phyloP scores from a whole-genome alignment of 2,888 invertebrate genomes.

The Melipona beecheii region DNA sequence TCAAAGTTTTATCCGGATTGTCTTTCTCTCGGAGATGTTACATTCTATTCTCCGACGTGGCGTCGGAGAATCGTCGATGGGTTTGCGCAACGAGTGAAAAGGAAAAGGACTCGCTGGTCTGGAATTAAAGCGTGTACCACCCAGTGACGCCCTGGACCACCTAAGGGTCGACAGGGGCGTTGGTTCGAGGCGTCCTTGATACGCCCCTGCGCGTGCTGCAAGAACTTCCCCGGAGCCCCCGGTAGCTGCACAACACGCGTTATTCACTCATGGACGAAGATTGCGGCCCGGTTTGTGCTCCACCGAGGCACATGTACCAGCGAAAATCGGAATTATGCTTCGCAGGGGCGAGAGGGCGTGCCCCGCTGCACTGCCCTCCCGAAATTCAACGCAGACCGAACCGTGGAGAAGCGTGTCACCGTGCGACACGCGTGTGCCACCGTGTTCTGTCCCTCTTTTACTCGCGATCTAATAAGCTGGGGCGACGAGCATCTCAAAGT shows the following conservation, averaged over 20 bases:
- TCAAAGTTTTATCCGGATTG: no score
- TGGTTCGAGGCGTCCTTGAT: constrained; percentile 77
- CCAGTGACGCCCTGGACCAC: constrained; percentile 83
- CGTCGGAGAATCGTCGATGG: not conserved
- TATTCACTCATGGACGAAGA: constrained; percentile 64
- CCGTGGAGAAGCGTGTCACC: constrained; percentile 20
- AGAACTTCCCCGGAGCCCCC: constrained; percentile 67
- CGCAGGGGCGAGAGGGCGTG: constrained; percentile 78
- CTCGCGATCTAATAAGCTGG: not conserved
- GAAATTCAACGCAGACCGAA: constrained; percentile 46
- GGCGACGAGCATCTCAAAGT: no score
- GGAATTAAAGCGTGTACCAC: constrained; percentile 77
- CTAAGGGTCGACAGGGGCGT: constrained; percentile 84
- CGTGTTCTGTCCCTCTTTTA: not conserved
- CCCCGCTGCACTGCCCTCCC: constrained; percentile 33
- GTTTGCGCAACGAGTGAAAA: constrained; percentile 38
- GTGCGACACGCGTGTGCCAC: constrained; percentile 9
- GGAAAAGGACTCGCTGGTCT: constrained; percentile 46
- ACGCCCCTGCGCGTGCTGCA: constrained; percentile 81
- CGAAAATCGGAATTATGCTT: constrained; percentile 76
- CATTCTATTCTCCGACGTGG: no score
- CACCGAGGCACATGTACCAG: constrained; percentile 55
- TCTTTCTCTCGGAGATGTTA: no score
- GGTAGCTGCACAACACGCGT: constrained; percentile 61
- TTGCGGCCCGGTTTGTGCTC: constrained; percentile 40